Percentiles rank a stretch among this genome's conserved stretches.
Conservation (phyloP, 2,797 vertebrate genomes). For the Enteromius fasciolatus region DNA sequence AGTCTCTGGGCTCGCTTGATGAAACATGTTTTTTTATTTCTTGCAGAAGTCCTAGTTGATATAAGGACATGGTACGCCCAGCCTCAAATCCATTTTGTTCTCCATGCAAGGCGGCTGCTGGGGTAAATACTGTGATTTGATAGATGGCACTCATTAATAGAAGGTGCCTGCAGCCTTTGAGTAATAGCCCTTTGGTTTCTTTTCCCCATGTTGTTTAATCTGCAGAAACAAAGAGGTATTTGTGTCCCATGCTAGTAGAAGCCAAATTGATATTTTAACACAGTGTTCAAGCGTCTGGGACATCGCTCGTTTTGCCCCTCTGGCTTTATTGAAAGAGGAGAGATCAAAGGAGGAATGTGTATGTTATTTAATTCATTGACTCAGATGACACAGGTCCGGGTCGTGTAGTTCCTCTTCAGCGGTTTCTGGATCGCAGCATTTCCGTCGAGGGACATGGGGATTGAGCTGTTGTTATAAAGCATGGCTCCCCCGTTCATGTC, state of each 20-base stretch:
- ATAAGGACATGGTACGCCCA: slow-evolving; percentile 16
- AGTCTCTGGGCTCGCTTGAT: slow-evolving; percentile 18
- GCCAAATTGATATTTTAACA: slow-evolving; percentile 62
- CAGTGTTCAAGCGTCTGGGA: slow-evolving; percentile 27
- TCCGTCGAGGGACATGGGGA: slow-evolving; percentile 2
- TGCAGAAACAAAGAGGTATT: slow-evolving; percentile 58
- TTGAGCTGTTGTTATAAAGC: slow-evolving; percentile 51
- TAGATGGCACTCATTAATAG: slow-evolving; percentile 65
- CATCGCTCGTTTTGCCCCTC: slow-evolving; percentile 10
- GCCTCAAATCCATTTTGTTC: slow-evolving; percentile 46
- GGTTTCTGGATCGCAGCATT: slow-evolving; percentile 25
- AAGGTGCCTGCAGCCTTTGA: slow-evolving; percentile 58
- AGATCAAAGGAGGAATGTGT: slow-evolving; percentile 56
- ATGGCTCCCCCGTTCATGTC: slow-evolving; percentile 20
- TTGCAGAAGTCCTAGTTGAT: slow-evolving; percentile 22
- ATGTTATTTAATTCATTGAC: slow-evolving; percentile 58
- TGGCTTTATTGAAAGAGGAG: slow-evolving; percentile 46
- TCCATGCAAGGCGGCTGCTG: slow-evolving; percentile 45
- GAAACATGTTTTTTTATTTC: slow-evolving; percentile 15
- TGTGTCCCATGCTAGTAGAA: slow-evolving; percentile 59
- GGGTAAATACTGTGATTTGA: slow-evolving; percentile 63
- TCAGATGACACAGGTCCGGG: slow-evolving; percentile 46
- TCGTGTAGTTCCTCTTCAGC: slow-evolving; percentile 35
- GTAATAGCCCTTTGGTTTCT: slow-evolving; percentile 61
- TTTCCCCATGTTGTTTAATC: slow-evolving; percentile 63